Percentiles rank a stretch among this genome's conserved stretches.
Evolutionary conservation across 2,797 vertebrate genomes (phyloP).

Genomic region (Schizopygopsis pylzovi): DNA sequence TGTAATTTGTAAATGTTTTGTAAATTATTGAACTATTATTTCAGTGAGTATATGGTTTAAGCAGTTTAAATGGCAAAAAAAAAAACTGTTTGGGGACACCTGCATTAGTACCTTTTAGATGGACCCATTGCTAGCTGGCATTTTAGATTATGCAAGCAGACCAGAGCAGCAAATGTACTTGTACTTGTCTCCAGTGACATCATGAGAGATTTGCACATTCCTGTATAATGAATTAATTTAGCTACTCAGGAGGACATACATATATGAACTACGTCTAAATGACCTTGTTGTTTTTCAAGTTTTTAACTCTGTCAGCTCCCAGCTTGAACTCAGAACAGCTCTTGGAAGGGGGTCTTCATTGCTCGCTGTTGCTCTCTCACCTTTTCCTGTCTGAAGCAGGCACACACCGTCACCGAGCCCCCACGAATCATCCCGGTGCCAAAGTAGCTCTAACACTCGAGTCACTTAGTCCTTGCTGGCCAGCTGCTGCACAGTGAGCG

Average conservation of each 20-base stretch:
- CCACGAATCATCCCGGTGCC: conserved; percentile 62
- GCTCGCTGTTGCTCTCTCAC: conserved; percentile 64
- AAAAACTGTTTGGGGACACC: no score
- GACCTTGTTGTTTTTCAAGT: conserved; percentile 73
- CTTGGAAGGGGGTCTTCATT: conserved; percentile 62
- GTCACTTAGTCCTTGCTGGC: conserved; percentile 79
- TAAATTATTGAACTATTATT: neutral
- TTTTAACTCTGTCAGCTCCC: conserved; percentile 67
- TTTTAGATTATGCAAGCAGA: neutral
- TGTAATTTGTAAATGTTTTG: neutral
- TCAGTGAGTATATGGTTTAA: neutral
- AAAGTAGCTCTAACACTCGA: conserved; percentile 66
- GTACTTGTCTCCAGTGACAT: neutral
- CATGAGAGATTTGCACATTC: neutral
- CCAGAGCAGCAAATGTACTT: neutral
- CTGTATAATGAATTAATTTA: neutral
- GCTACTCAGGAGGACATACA: conserved; percentile 6
- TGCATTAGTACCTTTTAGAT: neutral
- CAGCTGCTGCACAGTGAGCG: conserved; percentile 71
- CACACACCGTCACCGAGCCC: conserved; percentile 32
- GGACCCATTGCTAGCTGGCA: neutral
- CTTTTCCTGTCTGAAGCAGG: conserved; percentile 64
- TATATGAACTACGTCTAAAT: conserved; percentile 61
- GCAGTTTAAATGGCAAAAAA: no score
- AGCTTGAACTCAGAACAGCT: conserved; percentile 56